These are phyloP conservation scores for Blastobasis adustella DNA, from an alignment of 2,888 invertebrate genomes.

Conservation along the genomic window DNA sequence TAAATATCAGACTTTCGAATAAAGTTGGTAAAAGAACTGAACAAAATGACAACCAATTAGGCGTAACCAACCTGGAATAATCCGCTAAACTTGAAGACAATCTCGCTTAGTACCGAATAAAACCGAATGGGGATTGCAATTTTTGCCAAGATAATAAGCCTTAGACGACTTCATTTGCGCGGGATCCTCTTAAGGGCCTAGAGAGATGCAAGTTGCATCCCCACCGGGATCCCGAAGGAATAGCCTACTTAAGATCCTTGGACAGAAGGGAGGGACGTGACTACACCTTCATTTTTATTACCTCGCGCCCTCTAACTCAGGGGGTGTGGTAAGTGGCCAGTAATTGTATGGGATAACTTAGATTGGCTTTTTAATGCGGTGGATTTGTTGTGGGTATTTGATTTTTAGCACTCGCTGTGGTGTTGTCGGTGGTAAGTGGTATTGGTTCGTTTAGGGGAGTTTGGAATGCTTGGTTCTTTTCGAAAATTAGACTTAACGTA, in stretches of 20 bases:
- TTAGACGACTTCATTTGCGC: conserved; percentile 3
- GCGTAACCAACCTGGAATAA: no score
- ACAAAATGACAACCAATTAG: no score
- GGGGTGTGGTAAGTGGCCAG: conserved; percentile 62
- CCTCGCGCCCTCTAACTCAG: conserved; percentile 34
- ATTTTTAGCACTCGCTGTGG: conserved; percentile 4
- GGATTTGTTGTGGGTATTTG: conserved; percentile 23
- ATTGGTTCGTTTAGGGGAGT: no score
- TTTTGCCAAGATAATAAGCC: background rate
- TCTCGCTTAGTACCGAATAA: no score
- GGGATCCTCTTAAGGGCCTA: background rate
- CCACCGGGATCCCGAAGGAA: conserved; percentile 32
- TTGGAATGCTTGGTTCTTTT: no score
- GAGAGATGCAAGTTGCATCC: conserved; percentile 31
- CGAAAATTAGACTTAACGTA: no score
- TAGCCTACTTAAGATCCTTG: conserved; percentile 18
- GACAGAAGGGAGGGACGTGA: conserved; percentile 31
- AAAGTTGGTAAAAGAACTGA: no score
- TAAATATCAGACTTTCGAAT: no score
- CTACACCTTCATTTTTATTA: conserved; percentile 40
- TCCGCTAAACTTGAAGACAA: background rate
- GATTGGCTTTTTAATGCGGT: conserved; percentile 67
- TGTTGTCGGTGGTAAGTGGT: background rate
- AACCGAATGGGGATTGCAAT: no score
- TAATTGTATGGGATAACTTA: conserved; percentile 72